Base-by-base conservation (phyloP, 2,797 vertebrate genomes). In the Clangula hyemalis region DNA sequence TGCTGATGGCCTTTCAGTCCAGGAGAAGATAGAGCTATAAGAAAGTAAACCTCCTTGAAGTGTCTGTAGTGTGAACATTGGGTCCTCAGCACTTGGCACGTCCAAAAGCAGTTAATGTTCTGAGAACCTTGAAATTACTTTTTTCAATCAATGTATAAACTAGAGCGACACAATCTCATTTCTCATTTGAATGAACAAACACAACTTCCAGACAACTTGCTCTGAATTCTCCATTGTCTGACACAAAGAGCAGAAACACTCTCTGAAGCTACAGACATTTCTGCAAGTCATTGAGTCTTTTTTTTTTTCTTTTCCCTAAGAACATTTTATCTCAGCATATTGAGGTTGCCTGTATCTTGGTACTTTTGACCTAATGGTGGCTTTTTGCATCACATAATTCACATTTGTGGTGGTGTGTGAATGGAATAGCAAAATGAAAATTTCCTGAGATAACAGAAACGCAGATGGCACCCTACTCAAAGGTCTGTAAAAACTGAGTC, bases 371-470 rank as follows among this genome's bases (percentile, higher is more conserved):
- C 87, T 57, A 60, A 6, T n/a, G 61, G 64, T 75, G 74, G 80
- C 58, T 82, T 71, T 45, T 80, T 89, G 53, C 51, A 75, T 85
- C 82, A 68, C 1, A 0, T 85, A 75, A 78, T 92, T 96, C 77
- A 80, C 28, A 62, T 87, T 70, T 76, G 70, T 80, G 64, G 13
- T 30, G 60, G 60, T 61, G 30, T 32, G 1, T 90, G 72, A 92
- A 80, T 5, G 89, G 56, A 94, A 79, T 89, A 72, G 88, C 17
- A 85, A 93, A 86, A 90, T 34, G 8, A 91, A 71, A 81, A 86
- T 92, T 91, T 95, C 61, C 70, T 81, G 73, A 86, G 72, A 84
- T 92, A 91, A 94, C 36, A 81, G 78, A 89, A 87, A 94, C 2
- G 11, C 82, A 95, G 62, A 93, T 93, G 87, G 70, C 45, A 87